These are phyloP conservation scores for Coryphaenoides rupestris DNA, from an alignment of 2,113 vertebrate species.

Conservation along the genomic window DNA sequence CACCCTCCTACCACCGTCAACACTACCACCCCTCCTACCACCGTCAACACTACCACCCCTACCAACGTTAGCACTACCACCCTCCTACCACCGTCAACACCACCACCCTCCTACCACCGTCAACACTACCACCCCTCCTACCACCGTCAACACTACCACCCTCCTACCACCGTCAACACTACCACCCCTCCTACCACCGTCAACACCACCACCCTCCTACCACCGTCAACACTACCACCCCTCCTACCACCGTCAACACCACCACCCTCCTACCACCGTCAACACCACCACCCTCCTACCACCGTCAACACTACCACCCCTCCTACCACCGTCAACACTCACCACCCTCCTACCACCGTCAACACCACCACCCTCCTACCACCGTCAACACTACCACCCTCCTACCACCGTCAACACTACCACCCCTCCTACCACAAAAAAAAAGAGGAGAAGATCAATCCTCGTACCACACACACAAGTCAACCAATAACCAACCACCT, in stretches of 20 bases:
- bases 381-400: too few species aligned
- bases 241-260: conserved; percentile 2
- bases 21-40: too few species aligned
- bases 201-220: conserved; percentile 15
- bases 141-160: not conserved
- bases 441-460: too few species aligned
- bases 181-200: not conserved
- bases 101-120: conserved; percentile 20
- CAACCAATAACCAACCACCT: too few species aligned
- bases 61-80: too few species aligned
- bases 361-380: not conserved
- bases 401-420: too few species aligned
- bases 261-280: too few species aligned
- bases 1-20: conserved; percentile 23
- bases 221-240: too few species aligned
- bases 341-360: conserved; percentile 6
- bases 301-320: conserved; percentile 14
- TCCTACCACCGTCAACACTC: conserved; percentile 14
- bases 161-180: too few species aligned
- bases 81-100: not conserved
- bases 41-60: not conserved
- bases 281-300: not conserved
- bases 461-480: too few species aligned
- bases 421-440: too few species aligned
- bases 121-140: too few species aligned